Evolutionary conservation across 2,113 vertebrate species (phyloP).

Genomic region (Gracilinanus agilis): DNA sequence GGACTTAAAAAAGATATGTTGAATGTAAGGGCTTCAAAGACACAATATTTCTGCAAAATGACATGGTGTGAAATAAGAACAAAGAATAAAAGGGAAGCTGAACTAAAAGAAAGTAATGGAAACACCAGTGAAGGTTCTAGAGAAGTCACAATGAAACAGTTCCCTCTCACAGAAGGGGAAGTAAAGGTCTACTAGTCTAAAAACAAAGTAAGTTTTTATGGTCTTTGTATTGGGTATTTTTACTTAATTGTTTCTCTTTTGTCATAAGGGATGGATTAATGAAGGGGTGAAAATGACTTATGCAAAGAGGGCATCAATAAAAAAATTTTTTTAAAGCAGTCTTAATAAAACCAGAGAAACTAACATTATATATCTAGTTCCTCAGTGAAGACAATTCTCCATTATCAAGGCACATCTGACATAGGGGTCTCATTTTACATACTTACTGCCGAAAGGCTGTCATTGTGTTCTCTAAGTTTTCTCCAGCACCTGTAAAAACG

Average conservation of each 20-base stretch:
- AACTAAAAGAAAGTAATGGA: not conserved
- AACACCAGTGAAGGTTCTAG: not conserved
- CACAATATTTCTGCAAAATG: not conserved
- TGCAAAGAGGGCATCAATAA: not conserved
- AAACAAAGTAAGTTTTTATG: not conserved
- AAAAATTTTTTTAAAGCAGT: not conserved
- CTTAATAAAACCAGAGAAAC: constrained; percentile 53
- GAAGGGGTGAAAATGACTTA: not conserved
- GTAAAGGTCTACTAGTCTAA: not conserved
- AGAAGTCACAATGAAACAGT: not conserved
- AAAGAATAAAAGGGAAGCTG: not conserved
- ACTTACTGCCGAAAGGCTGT: constrained; percentile 97
- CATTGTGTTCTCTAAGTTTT: constrained; percentile 99
- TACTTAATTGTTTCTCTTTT: not conserved
- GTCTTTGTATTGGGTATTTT: not conserved
- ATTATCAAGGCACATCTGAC: not conserved
- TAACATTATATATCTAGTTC: not conserved
- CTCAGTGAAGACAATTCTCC: not conserved
- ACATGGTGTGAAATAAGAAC: not conserved
- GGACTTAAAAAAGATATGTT: no score
- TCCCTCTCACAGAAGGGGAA: not conserved
- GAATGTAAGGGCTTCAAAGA: not conserved
- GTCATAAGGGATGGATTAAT: not conserved
- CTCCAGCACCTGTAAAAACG: constrained; percentile 91
- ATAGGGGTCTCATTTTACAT: constrained; percentile 31